Base-by-base conservation (phyloP, 2,113 vertebrate species). In the Pantherophis guttatus region DNA sequence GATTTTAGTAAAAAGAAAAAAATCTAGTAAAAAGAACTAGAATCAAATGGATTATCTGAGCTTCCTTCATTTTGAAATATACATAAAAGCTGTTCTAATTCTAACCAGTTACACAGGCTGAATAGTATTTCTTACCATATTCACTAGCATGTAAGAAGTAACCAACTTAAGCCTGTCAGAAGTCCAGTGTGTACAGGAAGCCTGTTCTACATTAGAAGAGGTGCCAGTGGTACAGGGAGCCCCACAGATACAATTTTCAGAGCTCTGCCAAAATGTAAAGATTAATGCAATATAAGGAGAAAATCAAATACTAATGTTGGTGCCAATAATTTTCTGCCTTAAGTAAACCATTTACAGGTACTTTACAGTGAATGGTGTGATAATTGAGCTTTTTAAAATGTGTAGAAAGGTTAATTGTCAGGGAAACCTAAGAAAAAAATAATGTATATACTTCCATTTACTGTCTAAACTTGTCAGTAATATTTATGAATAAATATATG, bases 71-170 rank as follows among this genome's bases (percentile, higher is more conserved):
- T 23, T 92, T 87, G 94, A 54, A 19, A 10, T 33, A 90, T 90
- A 91, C 92, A 53, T 2, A 11, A 12, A 58, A 44, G 0, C 0
- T 19, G 75, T 13, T 93, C 54, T 81, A n/a, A 9, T 26, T 50
- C 91, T 6, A 24, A 58, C 5, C 13, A 19, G 70, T 33, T 39
- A 19, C n/a, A 19, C 19, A 5, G n/a, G 70, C 7, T 75, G 70
- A 75, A 75, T 75, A 75, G n/a, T 1, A 39, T 81, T 39, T 81
- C 15, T n/a, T 81, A 19, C 17, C 29, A 6, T 70, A n/a, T 70
- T 33, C 65, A 70, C 5, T n/a, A n/a, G 29, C 5, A 0, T 70
- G 29, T 33, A 70, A 70, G 5, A 15, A 7, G 65, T 70, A 70
- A 70, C 29, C n/a, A 39, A 39, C 15, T 19, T 7, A 81, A 39